phyloP scores from a whole-genome alignment of 2,113 vertebrate genomes.

The Tachycineta bicolor region DNA sequence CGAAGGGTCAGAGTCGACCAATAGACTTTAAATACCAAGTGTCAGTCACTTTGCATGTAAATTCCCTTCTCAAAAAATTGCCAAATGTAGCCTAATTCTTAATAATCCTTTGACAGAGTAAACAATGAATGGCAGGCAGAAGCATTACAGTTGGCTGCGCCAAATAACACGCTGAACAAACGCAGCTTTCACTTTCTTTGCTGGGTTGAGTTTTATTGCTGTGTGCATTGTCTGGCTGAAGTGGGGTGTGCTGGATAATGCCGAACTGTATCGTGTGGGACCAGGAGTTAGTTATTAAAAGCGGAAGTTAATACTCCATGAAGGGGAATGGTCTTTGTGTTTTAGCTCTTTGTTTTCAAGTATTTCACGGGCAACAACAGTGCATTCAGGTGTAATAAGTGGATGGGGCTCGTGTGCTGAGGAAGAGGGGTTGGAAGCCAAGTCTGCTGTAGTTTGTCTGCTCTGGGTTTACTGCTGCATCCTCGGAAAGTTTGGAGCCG shows the following conservation, averaged over 20 bases:
- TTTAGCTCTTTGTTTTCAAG: slow-evolving; percentile 36
- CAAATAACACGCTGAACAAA: slow-evolving; percentile 66
- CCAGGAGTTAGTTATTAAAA: not conserved
- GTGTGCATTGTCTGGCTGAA: slow-evolving; percentile 47
- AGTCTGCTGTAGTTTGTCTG: not conserved
- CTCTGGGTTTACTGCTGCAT: not conserved
- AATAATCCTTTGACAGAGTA: slow-evolving; percentile 63
- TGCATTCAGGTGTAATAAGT: slow-evolving; percentile 47
- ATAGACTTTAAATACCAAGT: slow-evolving; percentile 57
- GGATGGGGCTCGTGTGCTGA: slow-evolving; percentile 5
- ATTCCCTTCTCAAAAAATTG: slow-evolving; percentile 16
- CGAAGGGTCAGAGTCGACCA: slow-evolving; percentile 46
- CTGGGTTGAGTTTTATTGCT: slow-evolving; percentile 61
- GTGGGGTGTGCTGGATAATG: slow-evolving; percentile 23
- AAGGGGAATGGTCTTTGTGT: not conserved
- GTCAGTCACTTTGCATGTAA: slow-evolving; percentile 57
- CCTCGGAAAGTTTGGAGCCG: slow-evolving; percentile 34
- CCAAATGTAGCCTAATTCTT: slow-evolving; percentile 51
- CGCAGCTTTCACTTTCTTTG: slow-evolving; percentile 63
- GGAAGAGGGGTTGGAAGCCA: not conserved
- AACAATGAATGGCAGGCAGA: slow-evolving; percentile 57
- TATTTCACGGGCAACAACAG: slow-evolving; percentile 9
- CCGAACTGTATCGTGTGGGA: slow-evolving; percentile 6
- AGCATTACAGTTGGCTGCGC: slow-evolving; percentile 54
- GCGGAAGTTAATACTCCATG: slow-evolving; percentile 30